Percentiles rank a stretch among this genome's conserved stretches.
These are phyloP conservation scores for Myotis davidii DNA, from an alignment of 2,113 vertebrate species.

Conservation along the genomic window DNA sequence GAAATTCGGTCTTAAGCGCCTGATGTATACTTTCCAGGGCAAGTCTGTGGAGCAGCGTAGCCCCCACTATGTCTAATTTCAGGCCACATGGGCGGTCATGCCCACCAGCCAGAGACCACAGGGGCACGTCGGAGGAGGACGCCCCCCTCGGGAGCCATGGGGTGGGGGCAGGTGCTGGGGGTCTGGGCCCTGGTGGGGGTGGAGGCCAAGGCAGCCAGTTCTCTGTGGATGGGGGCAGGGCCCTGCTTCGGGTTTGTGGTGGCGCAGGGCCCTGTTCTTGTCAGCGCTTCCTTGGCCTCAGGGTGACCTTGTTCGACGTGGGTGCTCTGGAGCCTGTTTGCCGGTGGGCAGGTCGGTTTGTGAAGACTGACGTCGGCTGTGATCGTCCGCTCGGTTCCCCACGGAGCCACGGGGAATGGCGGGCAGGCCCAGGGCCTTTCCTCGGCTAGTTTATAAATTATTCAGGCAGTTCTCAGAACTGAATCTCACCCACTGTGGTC, in stretches of 20 bases:
- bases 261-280: not conserved
- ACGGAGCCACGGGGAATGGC: fast-evolving
- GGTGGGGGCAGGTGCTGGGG: no score
- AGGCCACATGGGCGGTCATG: fast-evolving
- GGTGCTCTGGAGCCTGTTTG: not conserved
- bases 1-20: fast-evolving
- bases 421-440: not conserved
- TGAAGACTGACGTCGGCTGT: fast-evolving
- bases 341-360: fast-evolving
- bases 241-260: fast-evolving
- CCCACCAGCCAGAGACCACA: not conserved
- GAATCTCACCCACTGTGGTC: not conserved
- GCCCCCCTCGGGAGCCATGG: not conserved
- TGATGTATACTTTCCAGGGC: fast-evolving
- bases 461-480: not conserved
- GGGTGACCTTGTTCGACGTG: not conserved
- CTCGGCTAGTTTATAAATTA: not conserved
- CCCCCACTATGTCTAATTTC: fast-evolving
- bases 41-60: fast-evolving
- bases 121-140: not conserved
- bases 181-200: fast-evolving
- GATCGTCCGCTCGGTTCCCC: fast-evolving
- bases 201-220: not conserved
- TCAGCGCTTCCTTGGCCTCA: not conserved
- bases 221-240: not conserved